A percentile compares a stretch with the other conserved stretches of the same genome.
These are phyloP conservation scores for Petrolisthes cinctipes DNA, from an alignment of 2,888 invertebrate genomes.

Conservation along the genomic window DNA sequence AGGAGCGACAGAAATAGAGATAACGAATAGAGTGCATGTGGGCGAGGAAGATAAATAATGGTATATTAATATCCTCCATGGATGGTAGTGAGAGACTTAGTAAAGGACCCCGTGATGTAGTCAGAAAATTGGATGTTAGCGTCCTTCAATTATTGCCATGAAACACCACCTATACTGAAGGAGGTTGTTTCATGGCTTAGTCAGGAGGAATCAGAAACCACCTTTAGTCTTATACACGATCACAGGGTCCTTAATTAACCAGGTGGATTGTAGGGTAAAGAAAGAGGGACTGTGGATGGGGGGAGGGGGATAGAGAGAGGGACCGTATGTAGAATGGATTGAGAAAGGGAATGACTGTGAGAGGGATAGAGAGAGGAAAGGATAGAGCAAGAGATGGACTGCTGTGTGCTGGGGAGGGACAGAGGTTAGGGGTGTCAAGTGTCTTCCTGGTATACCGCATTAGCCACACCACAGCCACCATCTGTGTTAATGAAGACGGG, in stretches of 20 bases:
- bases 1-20: neutral
- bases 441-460: neutral
- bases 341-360: neutral
- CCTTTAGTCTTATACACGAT: too few relatives aligned
- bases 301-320: neutral
- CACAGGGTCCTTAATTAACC: too few relatives aligned
- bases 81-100: slow-evolving; percentile 9
- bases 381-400: neutral
- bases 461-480: neutral
- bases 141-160: too few relatives aligned
- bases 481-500: neutral
- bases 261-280: neutral
- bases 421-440: neutral
- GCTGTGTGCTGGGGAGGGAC: neutral
- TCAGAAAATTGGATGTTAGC: too few relatives aligned
- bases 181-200: too few relatives aligned
- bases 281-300: neutral
- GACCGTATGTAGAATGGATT: neutral
- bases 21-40: neutral
- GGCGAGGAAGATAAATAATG: neutral
- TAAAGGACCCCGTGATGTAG: neutral
- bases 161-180: too few relatives aligned
- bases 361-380: neutral
- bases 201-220: too few relatives aligned
- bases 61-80: too few relatives aligned